Conservation (phyloP, 2,113 vertebrate genomes). For the Thomomys bottae region DNA sequence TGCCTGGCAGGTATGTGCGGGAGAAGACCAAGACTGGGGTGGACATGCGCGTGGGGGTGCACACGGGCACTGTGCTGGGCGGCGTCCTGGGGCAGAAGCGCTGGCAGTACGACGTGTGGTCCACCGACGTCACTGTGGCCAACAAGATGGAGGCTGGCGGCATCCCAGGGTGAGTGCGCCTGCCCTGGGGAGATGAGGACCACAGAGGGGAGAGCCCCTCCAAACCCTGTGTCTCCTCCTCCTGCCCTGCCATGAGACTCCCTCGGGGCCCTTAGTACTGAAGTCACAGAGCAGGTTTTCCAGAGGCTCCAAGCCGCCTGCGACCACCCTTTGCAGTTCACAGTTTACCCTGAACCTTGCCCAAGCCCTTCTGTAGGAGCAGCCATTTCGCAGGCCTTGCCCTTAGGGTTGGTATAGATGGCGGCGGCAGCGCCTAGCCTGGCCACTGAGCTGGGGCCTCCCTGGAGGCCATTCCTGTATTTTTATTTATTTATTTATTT, state of each 20-base stretch:
- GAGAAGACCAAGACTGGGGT: conserved; percentile 96
- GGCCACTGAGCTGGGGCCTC: too few species aligned
- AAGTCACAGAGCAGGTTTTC: background rate
- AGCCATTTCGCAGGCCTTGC: background rate
- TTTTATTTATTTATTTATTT: too few species aligned
- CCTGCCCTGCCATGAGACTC: background rate
- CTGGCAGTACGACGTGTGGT: conserved; percentile 98
- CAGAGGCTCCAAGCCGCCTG: too few species aligned
- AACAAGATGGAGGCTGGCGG: conserved; percentile 98
- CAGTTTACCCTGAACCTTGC: fast-evolving
- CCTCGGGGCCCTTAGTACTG: too few species aligned
- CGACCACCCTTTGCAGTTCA: too few species aligned
- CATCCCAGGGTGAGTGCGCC: conserved; percentile 91
- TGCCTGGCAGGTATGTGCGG: conserved; percentile 89
- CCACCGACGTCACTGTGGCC: conserved; percentile 95
- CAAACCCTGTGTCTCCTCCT: background rate
- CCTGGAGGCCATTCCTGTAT: background rate
- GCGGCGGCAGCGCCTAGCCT: too few species aligned
- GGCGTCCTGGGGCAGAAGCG: conserved; percentile 96
- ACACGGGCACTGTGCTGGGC: conserved; percentile 94
- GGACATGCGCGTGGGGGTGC: conserved; percentile 97
- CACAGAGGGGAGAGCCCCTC: background rate
- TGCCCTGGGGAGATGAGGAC: background rate
- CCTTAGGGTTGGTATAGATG: background rate
- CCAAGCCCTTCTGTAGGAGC: background rate